These are phyloP conservation scores for Oenanthe melanoleuca DNA, from an alignment of 2,113 vertebrate genomes.

Conservation along the genomic window DNA sequence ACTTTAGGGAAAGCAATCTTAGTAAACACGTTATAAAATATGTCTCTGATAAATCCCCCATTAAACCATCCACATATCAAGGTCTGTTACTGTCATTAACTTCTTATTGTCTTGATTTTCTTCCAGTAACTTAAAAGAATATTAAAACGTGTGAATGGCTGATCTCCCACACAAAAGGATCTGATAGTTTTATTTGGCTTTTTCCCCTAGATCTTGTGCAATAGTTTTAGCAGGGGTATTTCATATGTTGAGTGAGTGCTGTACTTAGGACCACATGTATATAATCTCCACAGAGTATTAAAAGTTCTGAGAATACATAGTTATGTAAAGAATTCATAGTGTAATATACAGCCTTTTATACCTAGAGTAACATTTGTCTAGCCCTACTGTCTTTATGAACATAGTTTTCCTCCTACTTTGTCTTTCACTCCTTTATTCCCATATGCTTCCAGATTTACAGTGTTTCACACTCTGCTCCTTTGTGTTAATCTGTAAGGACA, in stretches of 20 bases:
- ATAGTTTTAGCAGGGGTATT: neutral
- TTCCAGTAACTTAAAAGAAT: neutral
- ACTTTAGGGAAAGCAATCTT: neutral
- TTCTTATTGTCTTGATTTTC: neutral
- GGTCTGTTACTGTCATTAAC: neutral
- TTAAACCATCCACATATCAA: neutral
- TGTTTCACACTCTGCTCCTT: neutral
- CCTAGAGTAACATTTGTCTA: neutral
- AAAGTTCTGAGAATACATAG: neutral
- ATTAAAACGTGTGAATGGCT: neutral
- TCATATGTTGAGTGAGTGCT: neutral
- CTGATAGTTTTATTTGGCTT: neutral
- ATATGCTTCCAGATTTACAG: neutral
- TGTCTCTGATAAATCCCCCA: neutral
- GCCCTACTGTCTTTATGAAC: neutral
- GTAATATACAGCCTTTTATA: neutral
- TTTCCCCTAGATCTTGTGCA: neutral
- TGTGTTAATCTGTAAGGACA: neutral
- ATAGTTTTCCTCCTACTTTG: neutral
- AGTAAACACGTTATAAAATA: neutral
- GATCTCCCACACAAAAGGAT: neutral
- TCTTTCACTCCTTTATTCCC: neutral
- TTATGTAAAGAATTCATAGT: neutral
- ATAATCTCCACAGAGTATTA: neutral
- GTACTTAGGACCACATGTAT: neutral